These are phyloP conservation scores for Columba guinea DNA, from an alignment of 2,797 vertebrate species.

Conservation along the genomic window DNA sequence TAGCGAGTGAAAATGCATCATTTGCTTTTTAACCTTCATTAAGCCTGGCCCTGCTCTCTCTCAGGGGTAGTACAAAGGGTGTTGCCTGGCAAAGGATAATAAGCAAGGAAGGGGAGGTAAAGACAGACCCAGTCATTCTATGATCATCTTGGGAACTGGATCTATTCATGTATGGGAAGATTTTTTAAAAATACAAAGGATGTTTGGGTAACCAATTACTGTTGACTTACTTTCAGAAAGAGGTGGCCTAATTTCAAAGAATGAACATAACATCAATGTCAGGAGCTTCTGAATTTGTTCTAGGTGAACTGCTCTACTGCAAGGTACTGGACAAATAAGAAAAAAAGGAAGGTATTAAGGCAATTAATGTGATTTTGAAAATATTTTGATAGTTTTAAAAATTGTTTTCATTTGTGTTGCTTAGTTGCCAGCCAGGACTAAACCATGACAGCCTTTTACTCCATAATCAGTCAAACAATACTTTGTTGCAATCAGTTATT, in stretches of 20 bases:
- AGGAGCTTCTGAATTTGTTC: neutral
- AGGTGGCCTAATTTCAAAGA: neutral
- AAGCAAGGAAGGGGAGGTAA: neutral
- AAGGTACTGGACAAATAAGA: neutral
- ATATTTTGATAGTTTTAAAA: neutral
- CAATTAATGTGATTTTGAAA: neutral
- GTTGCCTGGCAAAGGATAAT: neutral
- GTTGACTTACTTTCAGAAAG: neutral
- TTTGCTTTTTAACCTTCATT: conserved; percentile 54
- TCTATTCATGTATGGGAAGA: neutral
- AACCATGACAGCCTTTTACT: neutral
- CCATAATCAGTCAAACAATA: neutral
- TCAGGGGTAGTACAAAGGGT: neutral
- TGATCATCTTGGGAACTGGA: neutral
- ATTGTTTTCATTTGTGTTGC: neutral
- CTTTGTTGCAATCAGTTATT: neutral
- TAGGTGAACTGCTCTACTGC: neutral
- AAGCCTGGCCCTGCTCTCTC: neutral
- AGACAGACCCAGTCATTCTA: neutral
- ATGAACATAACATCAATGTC: accelerated
- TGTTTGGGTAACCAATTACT: neutral
- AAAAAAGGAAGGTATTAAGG: neutral
- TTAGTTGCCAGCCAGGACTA: too few relatives aligned
- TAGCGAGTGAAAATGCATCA: neutral
- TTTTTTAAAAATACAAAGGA: neutral